phyloP scores from a whole-genome alignment of 64 coral and sea anemone genomes.

The Catalaphyllia jardinei region DNA sequence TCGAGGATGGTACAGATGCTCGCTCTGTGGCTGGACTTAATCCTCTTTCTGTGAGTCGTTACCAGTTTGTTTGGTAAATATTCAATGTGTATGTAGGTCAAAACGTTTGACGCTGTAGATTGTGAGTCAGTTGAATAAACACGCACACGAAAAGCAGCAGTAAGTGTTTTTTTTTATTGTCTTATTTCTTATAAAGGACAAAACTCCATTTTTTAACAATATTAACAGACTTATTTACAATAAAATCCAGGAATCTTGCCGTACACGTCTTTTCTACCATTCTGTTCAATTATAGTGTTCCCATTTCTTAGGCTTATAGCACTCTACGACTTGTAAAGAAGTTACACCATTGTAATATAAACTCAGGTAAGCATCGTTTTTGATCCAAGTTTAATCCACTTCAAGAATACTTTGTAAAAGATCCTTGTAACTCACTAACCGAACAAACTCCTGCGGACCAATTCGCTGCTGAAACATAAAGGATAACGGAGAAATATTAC shows the following conservation, averaged over 20 bases:
- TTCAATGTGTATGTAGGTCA: too few relatives aligned
- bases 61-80: too few relatives aligned
- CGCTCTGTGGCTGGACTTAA: too few relatives aligned
- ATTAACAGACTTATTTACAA: not conserved
- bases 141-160: not conserved
- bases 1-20: not conserved
- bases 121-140: not conserved
- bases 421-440: conserved; percentile 81
- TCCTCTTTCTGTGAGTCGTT: too few relatives aligned
- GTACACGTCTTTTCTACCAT: not conserved
- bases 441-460: conserved; percentile 79
- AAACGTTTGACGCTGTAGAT: not conserved
- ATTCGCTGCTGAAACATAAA: conserved; percentile 77
- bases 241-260: not conserved
- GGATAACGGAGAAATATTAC: not conserved
- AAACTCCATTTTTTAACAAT: not conserved
- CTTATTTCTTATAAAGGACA: not conserved
- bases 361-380: not conserved
- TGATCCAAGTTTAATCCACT: conserved; percentile 29
- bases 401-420: conserved; percentile 73
- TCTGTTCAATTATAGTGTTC: not conserved
- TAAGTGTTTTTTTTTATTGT: not conserved
- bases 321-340: not conserved
- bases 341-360: not conserved
- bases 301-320: not conserved